Base-by-base conservation (phyloP, 30 jellyfish, hydroid and myxozoan species). In the Catostylus mosaicus region DNA sequence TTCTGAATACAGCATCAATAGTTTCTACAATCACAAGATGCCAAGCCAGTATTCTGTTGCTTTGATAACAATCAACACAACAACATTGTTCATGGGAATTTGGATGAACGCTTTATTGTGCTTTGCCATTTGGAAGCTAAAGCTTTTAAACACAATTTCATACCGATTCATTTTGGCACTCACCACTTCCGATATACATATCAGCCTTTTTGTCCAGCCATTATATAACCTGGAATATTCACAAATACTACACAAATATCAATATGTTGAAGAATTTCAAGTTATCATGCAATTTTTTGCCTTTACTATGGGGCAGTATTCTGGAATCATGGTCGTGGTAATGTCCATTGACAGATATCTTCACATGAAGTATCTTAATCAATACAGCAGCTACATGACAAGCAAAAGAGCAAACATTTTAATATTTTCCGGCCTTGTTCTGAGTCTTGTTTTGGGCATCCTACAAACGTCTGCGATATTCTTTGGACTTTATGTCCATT, bases 371-470 rank as follows among this genome's bases (percentile, higher is more conserved):
- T 43, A 31, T 19, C 33, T 30, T 11, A 30, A 20, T 36, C 3
- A 34, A 1, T 68, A 68, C 80, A 68, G 37, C 37, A 3, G 27
- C 37, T 48, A 33, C 29, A 68, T 68, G 80, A 68, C 80, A 19
- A 68, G 34, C 43, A 34, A 36, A 37, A 68, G 64, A 36, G 59
- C 64, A 0, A 23, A 34, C 0, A 33, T 23, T 37, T 8, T 36
- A 19, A 68, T 68, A 4, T 24, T 68, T 1, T 38, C 9, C 34
- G 37, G 26, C 38, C 18, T 68, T 6, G n/a, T 23, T 68, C 11
- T 48, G 14, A 68, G 65, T 48, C 11, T 19, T 3, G 35, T 37
- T 4, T 2, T 43, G 45, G 80, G 65, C 0, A 4, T 38, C 8
- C 3, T 68, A 27, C 61, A 34, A 12, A 23, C 61, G 0, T 34